Conservation (phyloP, 1,140 invertebrate genomes). For the Nephila pilipes region DNA sequence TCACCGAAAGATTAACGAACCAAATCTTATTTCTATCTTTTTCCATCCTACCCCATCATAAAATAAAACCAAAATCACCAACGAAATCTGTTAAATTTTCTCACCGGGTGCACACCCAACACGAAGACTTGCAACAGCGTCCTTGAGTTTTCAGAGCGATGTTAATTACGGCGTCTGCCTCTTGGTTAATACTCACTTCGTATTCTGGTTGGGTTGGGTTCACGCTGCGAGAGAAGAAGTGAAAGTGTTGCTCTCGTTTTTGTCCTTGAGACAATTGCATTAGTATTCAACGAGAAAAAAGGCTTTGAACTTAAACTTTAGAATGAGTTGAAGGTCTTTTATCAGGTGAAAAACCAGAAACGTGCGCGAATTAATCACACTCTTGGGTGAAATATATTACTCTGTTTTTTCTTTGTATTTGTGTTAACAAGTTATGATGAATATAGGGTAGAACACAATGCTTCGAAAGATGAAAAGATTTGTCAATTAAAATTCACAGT, state of each 20-base stretch:
- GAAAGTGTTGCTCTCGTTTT: constrained; percentile 38
- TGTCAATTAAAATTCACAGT: too few species aligned
- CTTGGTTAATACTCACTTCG: background rate
- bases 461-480: too few species aligned
- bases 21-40: background rate
- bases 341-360: background rate
- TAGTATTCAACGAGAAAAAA: background rate
- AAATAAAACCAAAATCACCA: background rate
- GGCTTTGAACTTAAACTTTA: constrained; percentile 4
- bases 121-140: background rate
- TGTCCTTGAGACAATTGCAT: constrained; percentile 41
- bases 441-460: background rate
- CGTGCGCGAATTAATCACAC: background rate
- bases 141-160: background rate
- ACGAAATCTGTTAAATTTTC: background rate
- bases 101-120: background rate
- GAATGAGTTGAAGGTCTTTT: constrained; percentile 15
- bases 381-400: background rate
- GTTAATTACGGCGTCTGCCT: constrained; percentile 24
- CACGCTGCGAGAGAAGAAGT: background rate
- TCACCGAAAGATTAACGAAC: background rate
- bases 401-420: background rate
- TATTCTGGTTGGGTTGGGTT: background rate
- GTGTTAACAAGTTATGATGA: background rate
- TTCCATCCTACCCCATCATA: background rate